Evolutionary conservation across 1,140 invertebrate genomes (phyloP), one percentile per base, ranked within the genome.

Genomic region (Drosophila watanabei): DNA sequence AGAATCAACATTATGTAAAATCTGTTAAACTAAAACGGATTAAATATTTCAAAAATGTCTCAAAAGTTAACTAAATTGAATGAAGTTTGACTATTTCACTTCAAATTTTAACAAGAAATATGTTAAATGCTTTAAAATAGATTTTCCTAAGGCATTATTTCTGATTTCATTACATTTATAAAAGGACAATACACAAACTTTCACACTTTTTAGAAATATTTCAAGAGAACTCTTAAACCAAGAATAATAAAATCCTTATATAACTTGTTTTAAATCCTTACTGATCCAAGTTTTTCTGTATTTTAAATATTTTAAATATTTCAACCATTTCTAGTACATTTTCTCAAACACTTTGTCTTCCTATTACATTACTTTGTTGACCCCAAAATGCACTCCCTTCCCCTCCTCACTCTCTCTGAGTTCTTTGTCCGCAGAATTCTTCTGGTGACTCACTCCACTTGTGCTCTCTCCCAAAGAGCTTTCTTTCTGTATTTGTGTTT

Each of bases 401-500:
- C 8, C 10, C 13, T 8, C 13, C 20, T 46, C 14, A 39, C 9
- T 14, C 24, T 45, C 4, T 63, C 58, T 62, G 30, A 28, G 37
- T 66, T 66, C 63, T 66, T 63, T 66, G 58, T 66, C 58, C 61
- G 33, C 58, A 66, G 58, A 66, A 66, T 66, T 66, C 58, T 62
- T 45, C 39, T 65, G 57, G 39, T 65, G 57, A 65, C 24, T 65
- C 57, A 65, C 41, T 49, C 37, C 58, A 39, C 20, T 39, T 28
- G 35, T 16, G 20, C 9, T 61, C 65, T 71, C 57, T 41, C 28
- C 13, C 54, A 28, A 28, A 35, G 7, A 73, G n/a, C 71, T 75
- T 72, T 61, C 69, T 75, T 52, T 51, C 13, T 37, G 4, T 49
- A 30, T 56, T 16, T 24, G n/a, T 46, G 14, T 46, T 59, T 37